A percentile compares a stretch with the other conserved stretches of the same genome.
These are phyloP conservation scores for Bellardia bayeri DNA, from an alignment of 2,888 invertebrate genomes.

Conservation along the genomic window DNA sequence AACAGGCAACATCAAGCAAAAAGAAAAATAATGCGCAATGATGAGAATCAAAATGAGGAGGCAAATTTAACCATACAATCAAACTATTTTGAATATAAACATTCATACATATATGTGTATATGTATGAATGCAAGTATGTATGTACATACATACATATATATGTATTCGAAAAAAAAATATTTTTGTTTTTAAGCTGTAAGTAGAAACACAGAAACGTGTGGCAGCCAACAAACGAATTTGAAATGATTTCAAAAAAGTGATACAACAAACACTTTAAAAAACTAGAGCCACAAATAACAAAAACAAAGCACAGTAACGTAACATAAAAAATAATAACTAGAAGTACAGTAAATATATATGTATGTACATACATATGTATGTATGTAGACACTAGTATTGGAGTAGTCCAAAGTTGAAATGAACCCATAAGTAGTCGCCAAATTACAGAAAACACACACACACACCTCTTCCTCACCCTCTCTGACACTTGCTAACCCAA, in stretches of 20 bases:
- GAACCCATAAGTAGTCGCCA: slow-evolving; percentile 42
- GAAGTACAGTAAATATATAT: background rate
- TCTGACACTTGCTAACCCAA: background rate
- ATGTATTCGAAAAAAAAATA: background rate
- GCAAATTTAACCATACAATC: slow-evolving; percentile 56
- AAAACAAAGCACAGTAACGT: slow-evolving; percentile 10
- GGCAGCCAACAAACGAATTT: slow-evolving; percentile 56
- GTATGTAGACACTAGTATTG: background rate
- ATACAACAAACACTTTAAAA: slow-evolving; percentile 22
- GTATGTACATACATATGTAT: no score
- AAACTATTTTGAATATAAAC: slow-evolving; percentile 21
- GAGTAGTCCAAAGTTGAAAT: slow-evolving; percentile 23
- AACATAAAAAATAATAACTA: slow-evolving; percentile 13
- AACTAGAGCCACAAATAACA: slow-evolving; percentile 41
- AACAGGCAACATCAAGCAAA: slow-evolving; percentile 41
- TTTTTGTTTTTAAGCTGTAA: background rate
- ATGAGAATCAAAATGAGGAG: slow-evolving; percentile 63
- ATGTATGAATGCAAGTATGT: no score
- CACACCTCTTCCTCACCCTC: slow-evolving; percentile 6
- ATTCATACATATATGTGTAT: background rate
- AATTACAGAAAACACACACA: slow-evolving; percentile 19
- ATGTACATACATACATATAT: background rate
- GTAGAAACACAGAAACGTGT: slow-evolving; percentile 45
- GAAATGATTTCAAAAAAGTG: slow-evolving; percentile 26
- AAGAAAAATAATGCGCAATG: slow-evolving; percentile 62